Conservation (phyloP, 2,113 vertebrate genomes). For the Mionectes macconnelli region DNA sequence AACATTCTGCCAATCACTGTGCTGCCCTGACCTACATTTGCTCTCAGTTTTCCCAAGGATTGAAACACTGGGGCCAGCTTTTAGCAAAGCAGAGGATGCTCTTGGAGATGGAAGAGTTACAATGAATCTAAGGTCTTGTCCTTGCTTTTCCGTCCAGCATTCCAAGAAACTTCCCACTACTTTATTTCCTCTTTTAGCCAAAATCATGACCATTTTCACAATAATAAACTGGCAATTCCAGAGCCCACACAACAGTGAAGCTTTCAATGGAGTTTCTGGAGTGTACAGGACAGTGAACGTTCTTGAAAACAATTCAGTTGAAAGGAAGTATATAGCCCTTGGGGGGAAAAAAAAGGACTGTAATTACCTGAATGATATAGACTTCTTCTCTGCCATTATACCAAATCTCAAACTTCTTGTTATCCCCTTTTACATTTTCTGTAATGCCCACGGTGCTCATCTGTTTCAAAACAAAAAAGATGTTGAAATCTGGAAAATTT, state of each 20-base stretch:
- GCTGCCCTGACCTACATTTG: background rate
- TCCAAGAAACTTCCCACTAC: background rate
- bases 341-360: background rate
- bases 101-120: background rate
- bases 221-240: background rate
- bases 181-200: background rate
- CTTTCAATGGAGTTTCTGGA: background rate
- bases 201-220: background rate
- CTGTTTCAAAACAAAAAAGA: slow-evolving; percentile 72
- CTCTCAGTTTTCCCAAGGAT: background rate
- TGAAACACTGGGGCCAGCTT: background rate
- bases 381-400: slow-evolving; percentile 92
- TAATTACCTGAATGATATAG: slow-evolving; percentile 91
- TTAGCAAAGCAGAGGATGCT: background rate
- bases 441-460: slow-evolving; percentile 92
- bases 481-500: background rate
- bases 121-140: background rate
- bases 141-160: background rate
- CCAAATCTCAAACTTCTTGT: slow-evolving; percentile 95
- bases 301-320: background rate
- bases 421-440: slow-evolving; percentile 90
- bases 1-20: background rate
- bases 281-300: background rate
- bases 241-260: background rate
- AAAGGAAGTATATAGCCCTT: background rate